Percentiles rank a stretch among this genome's conserved stretches.
phyloP scores from a whole-genome alignment of 2,888 invertebrate genomes.

The Electrophaes corylata region DNA sequence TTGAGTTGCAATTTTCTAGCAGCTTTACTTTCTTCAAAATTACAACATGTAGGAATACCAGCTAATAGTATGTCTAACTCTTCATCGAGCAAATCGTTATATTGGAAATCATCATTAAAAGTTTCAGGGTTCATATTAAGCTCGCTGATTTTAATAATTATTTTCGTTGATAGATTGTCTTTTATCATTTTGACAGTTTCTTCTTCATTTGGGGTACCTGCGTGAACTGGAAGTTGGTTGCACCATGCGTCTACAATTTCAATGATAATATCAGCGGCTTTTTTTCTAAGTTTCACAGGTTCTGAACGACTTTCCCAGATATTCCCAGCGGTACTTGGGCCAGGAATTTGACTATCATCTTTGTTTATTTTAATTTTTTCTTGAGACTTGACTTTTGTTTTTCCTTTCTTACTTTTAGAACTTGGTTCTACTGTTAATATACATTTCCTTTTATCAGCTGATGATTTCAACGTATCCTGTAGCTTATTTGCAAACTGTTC shows the following conservation, averaged over 20 bases:
- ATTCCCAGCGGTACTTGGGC: conserved; percentile 39
- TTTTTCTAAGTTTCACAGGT: conserved; percentile 39
- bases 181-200: conserved; percentile 41
- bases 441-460: conserved; percentile 52
- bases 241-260: conserved; percentile 62
- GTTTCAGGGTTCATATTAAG: conserved; percentile 54
- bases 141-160: conserved; percentile 63
- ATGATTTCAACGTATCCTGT: conserved; percentile 49
- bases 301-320: conserved; percentile 32
- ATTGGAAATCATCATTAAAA: conserved; percentile 54
- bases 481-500: conserved; percentile 49
- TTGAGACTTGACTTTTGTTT: conserved; percentile 32
- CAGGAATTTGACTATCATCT: conserved; percentile 44
- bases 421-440: conserved; percentile 23
- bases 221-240: conserved; percentile 50
- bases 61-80: conserved; percentile 54
- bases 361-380: conserved; percentile 25
- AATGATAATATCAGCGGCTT: conserved; percentile 55
- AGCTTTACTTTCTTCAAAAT: conserved; percentile 45
- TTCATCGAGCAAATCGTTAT: conserved; percentile 52
- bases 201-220: conserved; percentile 41
- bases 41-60: conserved; percentile 45
- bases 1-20: conserved; percentile 50
- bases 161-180: conserved; percentile 53
- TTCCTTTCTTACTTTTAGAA: conserved; percentile 29